A percentile compares a stretch with the other conserved stretches of the same genome.
Evolutionary conservation across 2,113 vertebrate genomes (phyloP).

Genomic region (Dasyurus viverrinus): DNA sequence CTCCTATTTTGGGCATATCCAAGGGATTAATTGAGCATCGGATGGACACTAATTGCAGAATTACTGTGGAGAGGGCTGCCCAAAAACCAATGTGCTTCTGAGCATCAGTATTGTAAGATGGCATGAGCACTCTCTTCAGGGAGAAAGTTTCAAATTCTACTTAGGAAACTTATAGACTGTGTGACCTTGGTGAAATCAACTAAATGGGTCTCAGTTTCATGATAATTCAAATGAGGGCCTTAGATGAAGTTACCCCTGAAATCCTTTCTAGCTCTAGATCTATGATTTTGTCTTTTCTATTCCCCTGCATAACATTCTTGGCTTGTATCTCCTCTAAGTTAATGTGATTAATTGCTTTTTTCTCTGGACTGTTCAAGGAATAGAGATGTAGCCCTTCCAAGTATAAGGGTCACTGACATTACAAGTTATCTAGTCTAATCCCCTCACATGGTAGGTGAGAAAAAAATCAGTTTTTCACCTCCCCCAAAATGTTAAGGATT

Average conservation of each 20-base stretch:
- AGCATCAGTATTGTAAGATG: neutral
- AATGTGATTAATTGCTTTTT: neutral
- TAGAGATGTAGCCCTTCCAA: neutral
- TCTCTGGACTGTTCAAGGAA: neutral
- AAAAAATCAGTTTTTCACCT: neutral
- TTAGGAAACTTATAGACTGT: neutral
- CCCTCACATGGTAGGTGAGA: neutral
- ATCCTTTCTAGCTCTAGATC: neutral
- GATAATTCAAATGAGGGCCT: neutral
- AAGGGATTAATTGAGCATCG: neutral
- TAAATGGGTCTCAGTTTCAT: neutral
- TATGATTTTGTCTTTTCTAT: neutral
- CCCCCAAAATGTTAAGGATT: neutral
- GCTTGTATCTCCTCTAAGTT: neutral
- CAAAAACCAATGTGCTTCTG: neutral
- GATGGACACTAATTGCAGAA: neutral
- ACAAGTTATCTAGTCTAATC: neutral
- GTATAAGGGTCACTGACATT: neutral
- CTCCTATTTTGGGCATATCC: neutral
- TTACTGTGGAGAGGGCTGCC: neutral
- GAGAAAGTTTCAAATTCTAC: neutral
- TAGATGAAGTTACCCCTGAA: neutral
- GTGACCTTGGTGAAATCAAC: neutral
- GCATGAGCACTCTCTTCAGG: neutral
- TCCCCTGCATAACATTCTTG: slow-evolving; percentile 3